A percentile compares a stretch with the other conserved stretches of the same genome.
These are phyloP conservation scores for Leptinotarsa rubiginosa DNA, from an alignment of 2,888 invertebrate genomes.

Conservation along the genomic window DNA sequence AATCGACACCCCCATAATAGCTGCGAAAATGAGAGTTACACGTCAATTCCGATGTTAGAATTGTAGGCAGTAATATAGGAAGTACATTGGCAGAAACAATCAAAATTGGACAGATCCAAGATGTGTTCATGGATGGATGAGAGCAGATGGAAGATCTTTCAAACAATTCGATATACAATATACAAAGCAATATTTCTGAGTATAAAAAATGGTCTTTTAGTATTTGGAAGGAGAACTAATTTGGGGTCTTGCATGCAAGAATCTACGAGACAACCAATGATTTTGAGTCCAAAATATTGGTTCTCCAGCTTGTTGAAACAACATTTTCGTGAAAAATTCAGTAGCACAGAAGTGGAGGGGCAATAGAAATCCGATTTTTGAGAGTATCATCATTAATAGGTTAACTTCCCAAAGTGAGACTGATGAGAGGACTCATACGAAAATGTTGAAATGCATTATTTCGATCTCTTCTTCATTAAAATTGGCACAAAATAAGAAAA, in stretches of 20 bases:
- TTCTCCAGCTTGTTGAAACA: not conserved
- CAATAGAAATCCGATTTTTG: not conserved
- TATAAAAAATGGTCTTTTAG: not conserved
- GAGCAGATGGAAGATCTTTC: not conserved
- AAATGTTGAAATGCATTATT: not conserved
- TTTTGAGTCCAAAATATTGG: not conserved
- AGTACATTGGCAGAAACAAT: constrained; percentile 5
- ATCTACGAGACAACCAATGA: not conserved
- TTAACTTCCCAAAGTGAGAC: not conserved
- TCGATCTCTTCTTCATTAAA: not conserved
- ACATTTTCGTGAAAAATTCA: constrained; percentile 5
- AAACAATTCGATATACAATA: not conserved
- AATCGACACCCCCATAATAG: not conserved
- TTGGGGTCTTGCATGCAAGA: not conserved
- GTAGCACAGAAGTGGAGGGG: not conserved
- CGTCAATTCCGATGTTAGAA: not conserved
- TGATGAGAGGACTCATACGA: not conserved
- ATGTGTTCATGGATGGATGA: not conserved
- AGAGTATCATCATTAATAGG: not conserved
- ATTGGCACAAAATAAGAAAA: not conserved
- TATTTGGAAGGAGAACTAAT: not conserved
- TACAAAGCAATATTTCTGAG: not conserved
- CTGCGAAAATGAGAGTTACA: not conserved
- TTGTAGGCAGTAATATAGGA: not conserved
- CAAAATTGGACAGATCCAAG: not conserved